Conservation (phyloP, 2,888 invertebrate species). For the Dexiosoma caninum region DNA sequence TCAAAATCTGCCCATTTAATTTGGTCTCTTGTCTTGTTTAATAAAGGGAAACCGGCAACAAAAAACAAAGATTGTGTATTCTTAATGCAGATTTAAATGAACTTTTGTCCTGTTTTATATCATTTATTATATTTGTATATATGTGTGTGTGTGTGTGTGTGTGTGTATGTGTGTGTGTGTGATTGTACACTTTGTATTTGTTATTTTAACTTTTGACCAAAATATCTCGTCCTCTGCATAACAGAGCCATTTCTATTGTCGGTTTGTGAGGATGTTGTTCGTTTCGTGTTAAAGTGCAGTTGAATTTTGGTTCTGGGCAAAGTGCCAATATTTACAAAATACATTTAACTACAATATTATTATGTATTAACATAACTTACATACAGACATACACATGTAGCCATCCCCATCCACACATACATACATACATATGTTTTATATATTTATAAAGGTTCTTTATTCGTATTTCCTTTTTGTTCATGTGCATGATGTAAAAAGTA, state of each 20-base stretch:
- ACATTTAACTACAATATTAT: conserved; percentile 36
- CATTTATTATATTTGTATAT: neutral
- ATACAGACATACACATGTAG: neutral
- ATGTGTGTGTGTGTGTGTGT: neutral
- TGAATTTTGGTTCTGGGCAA: conserved; percentile 27
- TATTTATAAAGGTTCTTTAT: neutral
- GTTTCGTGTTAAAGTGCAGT: neutral
- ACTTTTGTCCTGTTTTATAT: conserved; percentile 57
- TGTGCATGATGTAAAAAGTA: neutral
- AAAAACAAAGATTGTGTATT: conserved; percentile 5
- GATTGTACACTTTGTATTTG: neutral
- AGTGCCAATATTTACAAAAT: conserved; percentile 54
- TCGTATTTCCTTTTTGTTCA: neutral
- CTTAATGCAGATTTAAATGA: conserved; percentile 51
- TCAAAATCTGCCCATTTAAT: conserved; percentile 32
- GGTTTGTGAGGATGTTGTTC: neutral
- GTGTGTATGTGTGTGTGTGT: neutral
- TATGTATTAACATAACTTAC: neutral
- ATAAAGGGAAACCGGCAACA: conserved; percentile 7
- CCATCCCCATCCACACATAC: too few relatives aligned
- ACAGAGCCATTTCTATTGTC: neutral
- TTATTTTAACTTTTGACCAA: conserved; percentile 56
- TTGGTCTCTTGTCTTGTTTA: conserved; percentile 24
- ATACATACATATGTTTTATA: neutral
- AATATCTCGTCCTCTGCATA: neutral